Evolutionary conservation across 2,888 invertebrate genomes (phyloP), one percentile per base, ranked within the genome.

Genomic region (Sesia apiformis): DNA sequence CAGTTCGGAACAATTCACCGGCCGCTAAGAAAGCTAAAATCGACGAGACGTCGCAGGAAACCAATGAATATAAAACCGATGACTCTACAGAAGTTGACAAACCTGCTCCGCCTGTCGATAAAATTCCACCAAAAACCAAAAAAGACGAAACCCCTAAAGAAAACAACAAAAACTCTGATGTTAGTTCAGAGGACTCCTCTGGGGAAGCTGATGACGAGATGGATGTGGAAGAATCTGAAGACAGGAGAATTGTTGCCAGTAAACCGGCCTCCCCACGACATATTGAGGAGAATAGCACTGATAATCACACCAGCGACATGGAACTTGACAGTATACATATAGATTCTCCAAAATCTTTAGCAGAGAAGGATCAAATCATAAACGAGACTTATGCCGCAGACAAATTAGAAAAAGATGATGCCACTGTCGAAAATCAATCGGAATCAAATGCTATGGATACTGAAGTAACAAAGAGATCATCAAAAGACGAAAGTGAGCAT

Each of bases 151-250:
- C 7, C 0, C 52, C 39, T n/a, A n/a, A 8, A 40, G 52, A 52
- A 52, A 39, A 52, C 6, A 67, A 62, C 43, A 80, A 85, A 61
- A 78, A 81, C 61, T 88, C 90, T 0, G 90, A 90, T 46, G 92
- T 85, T 42, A 89, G 84, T 62, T 88, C 89, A 0, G 92, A 92
- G 70, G 92, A 92, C 70, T 92, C 92, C 0, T 92, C 92, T 4
- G 92, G 92, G 0, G 93, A 93, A 70, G 92, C 93, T 39, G 92
- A 93, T 65, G 92, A 93, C 71, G 93, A 93, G 71, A 92, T 93
- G 92, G 93, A 93, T 61, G 91, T 91, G 42, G 92, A 92, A 56
- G 92, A 92, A 69, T 78, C 88, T 4, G 91, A 91, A 49, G 86
- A 90, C 52, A 74, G 71, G 54, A 74, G 72, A 43, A 84, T 79